A percentile compares a stretch with the other conserved stretches of the same genome.
Evolutionary conservation across 2,888 invertebrate species (phyloP).

Genomic region (Nesidiocoris tenuis): DNA sequence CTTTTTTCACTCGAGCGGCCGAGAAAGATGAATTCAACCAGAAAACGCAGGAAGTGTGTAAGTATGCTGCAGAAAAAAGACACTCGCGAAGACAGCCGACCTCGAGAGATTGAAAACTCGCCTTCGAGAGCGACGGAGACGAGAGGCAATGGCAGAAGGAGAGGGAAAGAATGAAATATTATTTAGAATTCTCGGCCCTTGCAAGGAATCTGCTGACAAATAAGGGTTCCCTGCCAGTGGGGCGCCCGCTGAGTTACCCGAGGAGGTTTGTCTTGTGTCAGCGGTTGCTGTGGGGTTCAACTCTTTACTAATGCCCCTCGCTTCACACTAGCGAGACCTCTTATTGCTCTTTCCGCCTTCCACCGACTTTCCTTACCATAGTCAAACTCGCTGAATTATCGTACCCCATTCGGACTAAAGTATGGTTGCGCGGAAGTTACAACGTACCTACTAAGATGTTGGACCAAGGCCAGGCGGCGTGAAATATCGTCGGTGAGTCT

Average conservation of each 20-base stretch:
- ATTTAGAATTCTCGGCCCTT: constrained; percentile 37
- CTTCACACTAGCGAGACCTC: constrained; percentile 19
- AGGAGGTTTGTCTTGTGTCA: constrained; percentile 43
- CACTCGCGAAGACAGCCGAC: background rate
- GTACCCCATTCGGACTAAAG: background rate
- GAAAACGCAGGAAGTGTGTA: background rate
- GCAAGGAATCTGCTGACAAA: constrained; percentile 37
- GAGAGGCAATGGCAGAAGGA: background rate
- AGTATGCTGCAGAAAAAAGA: background rate
- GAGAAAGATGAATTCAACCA: background rate
- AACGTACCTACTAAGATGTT: too few relatives aligned
- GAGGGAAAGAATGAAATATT: constrained; percentile 39
- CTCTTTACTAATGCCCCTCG: constrained; percentile 33
- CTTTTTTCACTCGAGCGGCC: background rate
- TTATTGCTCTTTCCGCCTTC: constrained; percentile 33
- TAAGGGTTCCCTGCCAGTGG: constrained; percentile 24
- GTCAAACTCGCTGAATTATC: background rate
- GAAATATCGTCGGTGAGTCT: too few relatives aligned
- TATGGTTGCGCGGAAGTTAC: too few relatives aligned
- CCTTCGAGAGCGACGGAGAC: background rate
- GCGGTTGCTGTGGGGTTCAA: constrained; percentile 18
- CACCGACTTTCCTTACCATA: background rate
- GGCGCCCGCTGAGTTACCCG: constrained; percentile 34
- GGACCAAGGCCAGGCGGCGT: too few relatives aligned
- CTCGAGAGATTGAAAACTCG: background rate